phyloP scores from a whole-genome alignment of 2,113 vertebrate species.

The Percopsis transmontana region DNA sequence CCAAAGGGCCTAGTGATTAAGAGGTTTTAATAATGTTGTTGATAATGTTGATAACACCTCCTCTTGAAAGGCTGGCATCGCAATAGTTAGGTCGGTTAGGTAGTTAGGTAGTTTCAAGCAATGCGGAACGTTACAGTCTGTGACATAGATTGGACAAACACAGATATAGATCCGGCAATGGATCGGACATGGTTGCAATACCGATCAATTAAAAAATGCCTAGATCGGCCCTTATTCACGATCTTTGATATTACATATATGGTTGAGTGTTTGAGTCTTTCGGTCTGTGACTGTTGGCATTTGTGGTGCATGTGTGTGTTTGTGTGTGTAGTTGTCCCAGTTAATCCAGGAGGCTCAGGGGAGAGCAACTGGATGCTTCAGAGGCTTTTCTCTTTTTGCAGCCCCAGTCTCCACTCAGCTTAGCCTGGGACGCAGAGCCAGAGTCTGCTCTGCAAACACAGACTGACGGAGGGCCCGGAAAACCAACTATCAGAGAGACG shows the following conservation, averaged over 20 bases:
- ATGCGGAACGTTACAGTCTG: too few species aligned
- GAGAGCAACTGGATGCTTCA: conserved; percentile 65
- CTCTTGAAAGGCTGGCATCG: too few species aligned
- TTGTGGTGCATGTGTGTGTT: conserved; percentile 10
- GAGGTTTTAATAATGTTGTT: too few species aligned
- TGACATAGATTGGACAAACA: too few species aligned
- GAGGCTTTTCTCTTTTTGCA: conserved; percentile 62
- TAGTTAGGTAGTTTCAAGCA: too few species aligned
- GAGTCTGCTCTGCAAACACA: neutral
- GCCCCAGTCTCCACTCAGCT: conserved; percentile 22
- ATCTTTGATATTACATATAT: neutral
- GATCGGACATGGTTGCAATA: too few species aligned
- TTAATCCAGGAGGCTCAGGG: conserved; percentile 64
- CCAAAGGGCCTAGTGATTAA: too few species aligned
- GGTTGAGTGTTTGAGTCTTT: neutral
- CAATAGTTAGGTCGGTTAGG: too few species aligned
- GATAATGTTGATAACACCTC: too few species aligned
- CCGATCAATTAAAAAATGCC: too few species aligned
- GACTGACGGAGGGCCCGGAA: neutral
- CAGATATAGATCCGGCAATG: too few species aligned
- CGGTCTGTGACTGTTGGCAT: conserved; percentile 4
- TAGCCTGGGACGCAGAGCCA: neutral
- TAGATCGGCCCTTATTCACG: too few species aligned
- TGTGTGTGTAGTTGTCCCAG: conserved; percentile 49
- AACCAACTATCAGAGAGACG: conserved; percentile 33